phyloP scores from a whole-genome alignment of 2,113 vertebrate species.

The Gymnorhina tibicen region DNA sequence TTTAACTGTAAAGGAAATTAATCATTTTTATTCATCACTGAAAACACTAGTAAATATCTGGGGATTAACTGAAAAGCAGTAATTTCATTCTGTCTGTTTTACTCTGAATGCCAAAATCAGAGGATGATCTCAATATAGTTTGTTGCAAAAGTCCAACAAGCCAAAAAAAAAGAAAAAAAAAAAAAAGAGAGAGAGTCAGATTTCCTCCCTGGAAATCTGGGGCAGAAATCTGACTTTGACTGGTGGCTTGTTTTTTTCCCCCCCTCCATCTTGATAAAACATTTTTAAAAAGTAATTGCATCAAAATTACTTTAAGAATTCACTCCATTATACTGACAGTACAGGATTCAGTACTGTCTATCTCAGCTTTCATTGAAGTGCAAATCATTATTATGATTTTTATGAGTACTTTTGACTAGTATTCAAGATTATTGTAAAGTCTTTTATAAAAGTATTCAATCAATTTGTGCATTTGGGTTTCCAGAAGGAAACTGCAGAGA shows the following conservation, averaged over 20 bases:
- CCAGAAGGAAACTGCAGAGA: not conserved
- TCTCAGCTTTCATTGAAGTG: not conserved
- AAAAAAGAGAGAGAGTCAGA: not conserved
- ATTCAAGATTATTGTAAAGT: not conserved
- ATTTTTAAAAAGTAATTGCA: not conserved
- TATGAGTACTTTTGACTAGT: not conserved
- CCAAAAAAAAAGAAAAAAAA: not conserved
- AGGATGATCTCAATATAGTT: not conserved
- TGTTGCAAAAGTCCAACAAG: not conserved
- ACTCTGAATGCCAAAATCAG: not conserved
- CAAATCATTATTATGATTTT: not conserved
- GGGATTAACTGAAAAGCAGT: not conserved
- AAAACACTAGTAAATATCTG: not conserved
- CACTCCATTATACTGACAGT: not conserved
- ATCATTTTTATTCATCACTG: not conserved
- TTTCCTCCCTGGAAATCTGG: not conserved
- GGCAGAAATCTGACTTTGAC: not conserved
- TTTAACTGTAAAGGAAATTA: not conserved
- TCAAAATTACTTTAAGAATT: not conserved
- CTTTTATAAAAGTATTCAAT: not conserved
- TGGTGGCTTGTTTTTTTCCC: rapidly evolving
- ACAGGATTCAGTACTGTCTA: not conserved
- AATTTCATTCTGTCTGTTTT: not conserved
- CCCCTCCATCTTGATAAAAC: not conserved
- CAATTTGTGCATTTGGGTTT: not conserved